Evolutionary conservation across 2,888 invertebrate species (phyloP).

Genomic region (Orgyia antiqua): DNA sequence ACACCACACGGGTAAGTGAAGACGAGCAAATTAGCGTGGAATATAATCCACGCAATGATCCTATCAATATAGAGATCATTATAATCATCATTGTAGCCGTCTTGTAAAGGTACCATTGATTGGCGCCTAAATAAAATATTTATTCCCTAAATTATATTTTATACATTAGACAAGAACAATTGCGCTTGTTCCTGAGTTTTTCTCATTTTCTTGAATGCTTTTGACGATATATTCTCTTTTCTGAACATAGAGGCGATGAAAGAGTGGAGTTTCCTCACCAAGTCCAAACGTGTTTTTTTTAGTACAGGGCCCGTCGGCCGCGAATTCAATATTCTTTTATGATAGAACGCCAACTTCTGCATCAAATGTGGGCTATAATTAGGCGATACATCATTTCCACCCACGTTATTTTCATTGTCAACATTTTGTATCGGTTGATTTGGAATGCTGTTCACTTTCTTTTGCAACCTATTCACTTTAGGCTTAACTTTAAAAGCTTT

Average conservation of each 20-base stretch:
- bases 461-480: slow-evolving; percentile 27
- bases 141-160: slow-evolving; percentile 36
- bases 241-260: slow-evolving; percentile 35
- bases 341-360: slow-evolving; percentile 37
- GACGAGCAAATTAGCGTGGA: slow-evolving; percentile 36
- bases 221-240: slow-evolving; percentile 37
- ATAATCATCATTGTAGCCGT: slow-evolving; percentile 26
- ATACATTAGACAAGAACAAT: slow-evolving; percentile 54
- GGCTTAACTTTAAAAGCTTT: slow-evolving; percentile 29
- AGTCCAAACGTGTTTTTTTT: slow-evolving; percentile 35
- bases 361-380: slow-evolving; percentile 17
- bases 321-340: slow-evolving; percentile 32
- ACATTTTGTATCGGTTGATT: slow-evolving; percentile 21
- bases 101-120: slow-evolving; percentile 24
- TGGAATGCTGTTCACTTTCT: slow-evolving; percentile 31
- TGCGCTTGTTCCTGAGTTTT: slow-evolving; percentile 48
- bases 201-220: slow-evolving; percentile 44
- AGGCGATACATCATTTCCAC: slow-evolving; percentile 4
- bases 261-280: slow-evolving; percentile 39
- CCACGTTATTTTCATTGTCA: slow-evolving; percentile 5
- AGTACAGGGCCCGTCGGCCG: slow-evolving; percentile 30
- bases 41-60: slow-evolving; percentile 21
- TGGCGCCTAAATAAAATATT: slow-evolving; percentile 36
- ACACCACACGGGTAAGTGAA: slow-evolving; percentile 53
- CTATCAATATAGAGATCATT: slow-evolving; percentile 22